Conservation (phyloP, 2,113 vertebrate genomes). For the Coptodon bakossiorum region DNA sequence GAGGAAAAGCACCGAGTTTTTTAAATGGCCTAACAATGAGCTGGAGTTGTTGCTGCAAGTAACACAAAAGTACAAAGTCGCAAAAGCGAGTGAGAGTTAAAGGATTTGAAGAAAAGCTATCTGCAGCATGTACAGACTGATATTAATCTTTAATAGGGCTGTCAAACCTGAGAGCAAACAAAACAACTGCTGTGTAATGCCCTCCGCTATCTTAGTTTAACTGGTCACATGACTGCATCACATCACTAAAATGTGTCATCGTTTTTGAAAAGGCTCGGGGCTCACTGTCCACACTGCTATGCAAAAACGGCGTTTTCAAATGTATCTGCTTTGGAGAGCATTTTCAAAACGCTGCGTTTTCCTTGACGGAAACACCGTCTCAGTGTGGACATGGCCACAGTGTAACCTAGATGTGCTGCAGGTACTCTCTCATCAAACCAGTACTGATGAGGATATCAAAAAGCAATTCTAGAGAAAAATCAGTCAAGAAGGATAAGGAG, state of each 20-base stretch:
- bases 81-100: background rate
- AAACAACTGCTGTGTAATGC: rapidly evolving
- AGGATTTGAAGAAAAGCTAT: rapidly evolving
- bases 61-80: background rate
- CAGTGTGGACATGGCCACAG: background rate
- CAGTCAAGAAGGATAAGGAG: no score
- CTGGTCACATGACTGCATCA: background rate
- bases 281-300: background rate
- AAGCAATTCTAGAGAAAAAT: background rate
- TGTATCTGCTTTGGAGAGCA: background rate
- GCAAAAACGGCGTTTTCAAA: no score
- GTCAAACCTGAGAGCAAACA: rapidly evolving
- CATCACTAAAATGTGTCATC: background rate
- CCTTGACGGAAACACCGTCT: background rate
- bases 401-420: background rate
- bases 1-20: background rate
- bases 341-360: background rate
- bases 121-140: rapidly evolving
- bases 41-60: background rate
- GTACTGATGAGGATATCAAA: background rate
- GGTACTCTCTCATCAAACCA: background rate
- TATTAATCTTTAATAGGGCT: background rate
- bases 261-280: background rate
- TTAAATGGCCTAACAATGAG: background rate
- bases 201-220: background rate